Conservation (phyloP, 2,888 invertebrate species). For the Amphipyra berbera region DNA sequence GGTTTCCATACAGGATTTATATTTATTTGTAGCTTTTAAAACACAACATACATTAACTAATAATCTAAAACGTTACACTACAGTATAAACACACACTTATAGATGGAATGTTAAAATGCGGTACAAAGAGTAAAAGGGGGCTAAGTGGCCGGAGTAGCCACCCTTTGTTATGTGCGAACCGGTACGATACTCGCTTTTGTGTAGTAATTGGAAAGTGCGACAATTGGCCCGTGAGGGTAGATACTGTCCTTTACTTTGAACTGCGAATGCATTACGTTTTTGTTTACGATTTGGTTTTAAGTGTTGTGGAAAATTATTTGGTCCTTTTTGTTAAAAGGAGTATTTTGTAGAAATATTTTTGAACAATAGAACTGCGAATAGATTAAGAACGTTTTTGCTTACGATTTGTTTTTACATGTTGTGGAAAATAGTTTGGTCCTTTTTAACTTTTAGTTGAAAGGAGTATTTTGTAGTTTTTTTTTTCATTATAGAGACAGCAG, state of each 20-base stretch:
- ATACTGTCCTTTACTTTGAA: conserved; percentile 74
- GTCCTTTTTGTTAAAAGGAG: not conserved
- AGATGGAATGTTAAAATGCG: conserved; percentile 72
- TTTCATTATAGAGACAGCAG: too few relatives aligned
- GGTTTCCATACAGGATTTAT: too few relatives aligned
- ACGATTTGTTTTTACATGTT: too few relatives aligned
- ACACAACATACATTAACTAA: too few relatives aligned
- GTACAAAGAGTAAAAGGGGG: conserved; percentile 73
- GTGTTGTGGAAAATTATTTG: conserved; percentile 35
- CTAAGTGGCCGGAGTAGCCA: conserved; percentile 79
- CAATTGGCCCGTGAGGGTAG: conserved; percentile 74
- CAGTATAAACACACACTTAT: conserved; percentile 49
- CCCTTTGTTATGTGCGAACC: conserved; percentile 76
- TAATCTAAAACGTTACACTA: conserved; percentile 31
- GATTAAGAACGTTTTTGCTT: too few relatives aligned
- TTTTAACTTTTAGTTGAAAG: too few relatives aligned
- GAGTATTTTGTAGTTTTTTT: too few relatives aligned
- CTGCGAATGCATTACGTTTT: conserved; percentile 51
- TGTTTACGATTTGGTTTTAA: conserved; percentile 47
- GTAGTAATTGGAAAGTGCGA: conserved; percentile 78
- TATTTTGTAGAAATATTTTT: too few relatives aligned
- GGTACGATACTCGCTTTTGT: conserved; percentile 69
- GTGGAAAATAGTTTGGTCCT: too few relatives aligned
- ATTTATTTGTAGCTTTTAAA: too few relatives aligned
- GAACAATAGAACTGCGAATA: too few relatives aligned